Evolutionary conservation across 2,113 vertebrate genomes (phyloP), one percentile per base, ranked within the genome.

Genomic region (Tetrax tetrax): DNA sequence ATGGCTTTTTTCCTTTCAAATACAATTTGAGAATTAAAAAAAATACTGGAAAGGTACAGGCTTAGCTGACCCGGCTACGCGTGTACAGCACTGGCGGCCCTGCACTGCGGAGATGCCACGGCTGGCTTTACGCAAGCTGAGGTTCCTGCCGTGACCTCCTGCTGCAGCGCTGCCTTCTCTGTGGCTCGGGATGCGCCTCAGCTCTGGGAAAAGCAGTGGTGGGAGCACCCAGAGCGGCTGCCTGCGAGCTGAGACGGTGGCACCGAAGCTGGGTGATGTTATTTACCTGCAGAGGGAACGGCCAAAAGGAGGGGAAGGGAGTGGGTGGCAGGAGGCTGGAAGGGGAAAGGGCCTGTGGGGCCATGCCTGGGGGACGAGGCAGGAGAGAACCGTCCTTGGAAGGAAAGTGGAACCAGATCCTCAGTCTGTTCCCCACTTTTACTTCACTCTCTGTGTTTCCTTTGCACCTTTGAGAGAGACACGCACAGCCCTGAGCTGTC

Each of bases 31-130:
- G 50, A 19, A 35, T 57, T 43, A 2, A 60, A 82, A 74, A 27
- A 27, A 60, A 28, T 4, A 3, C 23, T 6, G 50, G 9, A 37
- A 71, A 59, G 56, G 23, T 7, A 4, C 23, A 43, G 69, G 69
- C 45, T 59, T 29, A 21, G 19, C 19, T 64, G 16, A 7, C 7
- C 37, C 47, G n/a, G 43, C 48, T 12, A 12, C 0, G 14, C 1
- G 8, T 5, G 15, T 19, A 2, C 14, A 5, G 60, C 0, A 1
- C n/a, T 7, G 65, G 17, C 28, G 9, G 38, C 51, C 33, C 64
- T 8, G 21, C 5, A 0, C 66, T 3, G 24, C 2, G 21, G 33
- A n/a, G 60, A 1, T 5, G 10, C 78, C 66, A 61, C 2, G 15
- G 61, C 29, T 10, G 4, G 43, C 25, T 79, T 29, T 17, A 6